Evolutionary conservation across 2,113 vertebrate species (phyloP), one percentile per base, ranked within the genome.

Genomic region (Oxyruncus cristatus): DNA sequence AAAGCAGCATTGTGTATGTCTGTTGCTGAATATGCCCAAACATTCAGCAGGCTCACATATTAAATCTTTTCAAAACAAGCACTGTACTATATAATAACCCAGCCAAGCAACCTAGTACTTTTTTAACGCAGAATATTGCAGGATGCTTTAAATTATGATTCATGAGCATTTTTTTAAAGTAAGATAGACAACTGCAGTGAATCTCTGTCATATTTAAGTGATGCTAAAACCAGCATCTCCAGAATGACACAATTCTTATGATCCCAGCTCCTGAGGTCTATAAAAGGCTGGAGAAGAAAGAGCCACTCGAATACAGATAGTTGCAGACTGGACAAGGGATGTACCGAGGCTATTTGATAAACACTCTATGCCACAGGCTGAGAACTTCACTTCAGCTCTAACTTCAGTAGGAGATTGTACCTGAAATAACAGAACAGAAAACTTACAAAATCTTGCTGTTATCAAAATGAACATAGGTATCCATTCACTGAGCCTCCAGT

Each of bases 291-390:
- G 18, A 81, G 49, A 76, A 78, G 44, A 58, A 42, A 39, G 21
- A 89, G 37, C 21, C 27, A 56, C 4, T 1, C 2, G 4, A 73
- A n/a, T 62, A 35, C 37, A 67, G 30, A 44, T 4, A 85, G 35
- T 28, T 75, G 39, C 55, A 93, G 63, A 37, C 26, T 22, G 24
- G 47, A 65, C 28, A n/a, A 42, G 9, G 28, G 28, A 66, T 91
- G 73, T 79, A 74, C 11, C 0, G 0, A 49, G 26, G 32, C 7
- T 61, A 22, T 88, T 58, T 82, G 70, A 66, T 62, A 79, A 76
- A 68, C 0, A 0, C 22, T 61, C 21, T 56, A 35, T 1, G 2
- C 33, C 28, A 56, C 0, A 3, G 78, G 47, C 47, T 77, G 61
- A 75, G 73, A 88, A 86, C 41, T 39, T 14, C 19, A 56, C 53